phyloP scores from a whole-genome alignment of 1,140 invertebrate genomes.

The Drosophila takahashii region DNA sequence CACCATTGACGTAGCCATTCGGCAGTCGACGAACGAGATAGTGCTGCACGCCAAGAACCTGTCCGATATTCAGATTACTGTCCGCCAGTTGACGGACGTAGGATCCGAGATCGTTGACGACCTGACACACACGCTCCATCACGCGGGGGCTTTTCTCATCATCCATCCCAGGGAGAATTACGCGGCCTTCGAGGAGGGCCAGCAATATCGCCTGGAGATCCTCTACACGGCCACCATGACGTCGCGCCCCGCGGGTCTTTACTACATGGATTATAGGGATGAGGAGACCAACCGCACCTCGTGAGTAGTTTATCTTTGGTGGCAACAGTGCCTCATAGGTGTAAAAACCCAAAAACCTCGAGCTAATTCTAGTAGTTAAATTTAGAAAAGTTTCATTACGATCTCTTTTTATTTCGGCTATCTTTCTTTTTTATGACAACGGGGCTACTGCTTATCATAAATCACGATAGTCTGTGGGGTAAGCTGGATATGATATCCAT shows the following conservation, averaged over 20 bases:
- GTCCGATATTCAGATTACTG: conserved; percentile 63
- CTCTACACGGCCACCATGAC: conserved; percentile 71
- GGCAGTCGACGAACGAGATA: conserved; percentile 84
- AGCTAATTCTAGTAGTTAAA: neutral
- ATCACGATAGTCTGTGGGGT: neutral
- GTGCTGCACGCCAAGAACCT: conserved; percentile 85
- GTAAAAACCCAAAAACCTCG: neutral
- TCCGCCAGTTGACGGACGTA: conserved; percentile 43
- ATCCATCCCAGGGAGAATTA: conserved; percentile 72
- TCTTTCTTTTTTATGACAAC: neutral
- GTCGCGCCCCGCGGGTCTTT: conserved; percentile 86
- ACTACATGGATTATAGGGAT: conserved; percentile 86
- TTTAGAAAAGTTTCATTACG: neutral
- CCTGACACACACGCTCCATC: conserved; percentile 56
- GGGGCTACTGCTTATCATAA: neutral
- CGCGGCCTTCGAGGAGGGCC: conserved; percentile 71
- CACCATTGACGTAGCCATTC: conserved; percentile 85
- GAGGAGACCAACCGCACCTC: conserved; percentile 52
- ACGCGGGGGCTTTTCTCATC: conserved; percentile 50
- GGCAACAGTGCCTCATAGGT: neutral
- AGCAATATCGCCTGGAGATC: conserved; percentile 69
- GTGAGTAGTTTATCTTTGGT: conserved; percentile 50
- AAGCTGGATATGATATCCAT: neutral
- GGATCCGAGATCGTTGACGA: conserved; percentile 49
- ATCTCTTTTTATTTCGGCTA: neutral